phyloP scores from a whole-genome alignment of 2,113 vertebrate species.

The Esox niger region DNA sequence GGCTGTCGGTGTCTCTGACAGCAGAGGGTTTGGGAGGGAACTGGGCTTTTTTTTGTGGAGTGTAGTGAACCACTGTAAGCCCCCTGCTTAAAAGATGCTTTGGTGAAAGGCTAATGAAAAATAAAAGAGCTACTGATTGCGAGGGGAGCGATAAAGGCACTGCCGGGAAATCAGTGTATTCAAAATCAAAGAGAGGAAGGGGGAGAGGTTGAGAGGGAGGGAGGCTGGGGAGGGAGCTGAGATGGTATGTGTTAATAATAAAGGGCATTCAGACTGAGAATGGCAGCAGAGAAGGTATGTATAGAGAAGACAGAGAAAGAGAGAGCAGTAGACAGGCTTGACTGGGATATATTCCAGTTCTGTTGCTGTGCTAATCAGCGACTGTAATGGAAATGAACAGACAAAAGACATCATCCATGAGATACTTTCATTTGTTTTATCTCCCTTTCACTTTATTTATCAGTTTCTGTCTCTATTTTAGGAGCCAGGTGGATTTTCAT shows the following conservation, averaged over 20 bases:
- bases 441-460: no score
- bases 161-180: conserved; percentile 57
- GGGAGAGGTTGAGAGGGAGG: conserved; percentile 8
- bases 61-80: neutral
- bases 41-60: neutral
- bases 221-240: conserved; percentile 13
- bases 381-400: no score
- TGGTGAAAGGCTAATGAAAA: conserved; percentile 1
- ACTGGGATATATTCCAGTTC: no score
- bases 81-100: neutral
- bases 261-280: neutral
- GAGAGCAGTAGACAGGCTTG: neutral
- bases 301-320: neutral
- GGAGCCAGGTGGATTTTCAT: no score
- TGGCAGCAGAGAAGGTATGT: neutral
- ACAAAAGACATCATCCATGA: no score
- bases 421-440: no score
- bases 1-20: neutral
- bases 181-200: conserved; percentile 42
- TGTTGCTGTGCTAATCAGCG: no score
- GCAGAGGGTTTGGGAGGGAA: neutral
- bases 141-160: conserved; percentile 32
- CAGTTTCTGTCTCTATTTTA: no score
- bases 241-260: neutral
- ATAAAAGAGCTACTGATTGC: conserved; percentile 54